These are phyloP conservation scores for Lagothrix lagotricha DNA, from an alignment of 2,797 vertebrate species.

Conservation along the genomic window DNA sequence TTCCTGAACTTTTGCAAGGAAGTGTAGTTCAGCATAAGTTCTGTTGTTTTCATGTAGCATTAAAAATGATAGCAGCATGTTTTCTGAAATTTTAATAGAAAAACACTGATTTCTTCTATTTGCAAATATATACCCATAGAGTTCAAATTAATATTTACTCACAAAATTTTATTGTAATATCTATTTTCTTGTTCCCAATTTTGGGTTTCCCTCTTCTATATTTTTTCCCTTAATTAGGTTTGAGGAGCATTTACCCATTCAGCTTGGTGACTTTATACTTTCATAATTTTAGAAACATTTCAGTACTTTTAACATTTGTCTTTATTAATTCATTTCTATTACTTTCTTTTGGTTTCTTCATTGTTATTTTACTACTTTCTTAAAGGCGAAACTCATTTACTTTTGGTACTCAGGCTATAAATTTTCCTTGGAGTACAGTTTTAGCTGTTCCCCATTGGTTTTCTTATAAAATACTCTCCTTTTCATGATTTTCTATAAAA, in stretches of 20 bases:
- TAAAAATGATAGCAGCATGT: not conserved
- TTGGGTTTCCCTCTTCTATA: not conserved
- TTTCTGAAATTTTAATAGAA: not conserved
- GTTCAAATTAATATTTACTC: not conserved
- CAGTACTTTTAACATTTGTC: not conserved
- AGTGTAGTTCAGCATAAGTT: not conserved
- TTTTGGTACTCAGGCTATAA: not conserved
- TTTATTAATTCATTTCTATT: conserved; percentile 7
- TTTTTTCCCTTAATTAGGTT: not conserved
- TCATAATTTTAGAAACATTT: not conserved
- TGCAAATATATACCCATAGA: not conserved
- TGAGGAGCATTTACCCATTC: not conserved
- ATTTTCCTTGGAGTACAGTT: conserved; percentile 37
- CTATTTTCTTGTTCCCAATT: not conserved
- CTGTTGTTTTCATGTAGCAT: not conserved
- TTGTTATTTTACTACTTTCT: conserved; percentile 15
- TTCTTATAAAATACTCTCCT: not conserved
- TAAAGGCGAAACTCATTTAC: not conserved
- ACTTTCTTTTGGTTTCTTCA: not conserved
- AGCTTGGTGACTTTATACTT: not conserved
- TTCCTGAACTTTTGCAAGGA: not conserved
- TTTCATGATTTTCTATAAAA: not conserved
- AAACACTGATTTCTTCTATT: conserved; percentile 25
- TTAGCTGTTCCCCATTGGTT: not conserved
- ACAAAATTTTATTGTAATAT: not conserved